Evolutionary conservation across 1,140 invertebrate species (phyloP).

Genomic region (Macrobrachium rosenbergii): DNA sequence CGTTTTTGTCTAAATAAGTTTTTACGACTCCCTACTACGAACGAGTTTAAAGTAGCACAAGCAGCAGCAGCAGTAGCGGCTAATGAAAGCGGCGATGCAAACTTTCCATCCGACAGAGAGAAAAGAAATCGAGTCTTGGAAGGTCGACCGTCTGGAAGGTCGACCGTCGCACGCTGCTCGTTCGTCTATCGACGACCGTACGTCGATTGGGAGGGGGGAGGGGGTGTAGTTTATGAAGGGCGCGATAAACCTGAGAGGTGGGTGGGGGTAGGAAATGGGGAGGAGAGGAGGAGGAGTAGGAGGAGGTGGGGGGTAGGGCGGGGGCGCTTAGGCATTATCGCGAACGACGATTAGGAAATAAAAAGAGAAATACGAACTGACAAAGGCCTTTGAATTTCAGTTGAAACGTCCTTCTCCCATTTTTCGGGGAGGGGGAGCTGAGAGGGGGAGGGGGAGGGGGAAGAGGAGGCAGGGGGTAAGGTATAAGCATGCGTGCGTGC

Average conservation of each 20-base stretch:
- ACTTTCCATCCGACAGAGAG: no score
- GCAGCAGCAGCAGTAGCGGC: no score
- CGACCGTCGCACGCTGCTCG: not conserved
- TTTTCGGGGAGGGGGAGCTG: not conserved
- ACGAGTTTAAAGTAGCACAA: no score
- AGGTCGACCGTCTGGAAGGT: not conserved
- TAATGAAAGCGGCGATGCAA: no score
- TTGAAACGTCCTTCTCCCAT: no score
- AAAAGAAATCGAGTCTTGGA: no score
- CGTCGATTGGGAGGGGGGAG: not conserved
- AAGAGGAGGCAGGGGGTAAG: not conserved
- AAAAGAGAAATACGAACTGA: no score
- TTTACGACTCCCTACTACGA: no score
- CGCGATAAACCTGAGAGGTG: not conserved
- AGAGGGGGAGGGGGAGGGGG: not conserved
- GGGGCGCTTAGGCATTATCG: no score
- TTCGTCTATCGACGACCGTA: not conserved
- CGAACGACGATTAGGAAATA: no score
- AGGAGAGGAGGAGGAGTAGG: not conserved
- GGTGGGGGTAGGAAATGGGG: not conserved
- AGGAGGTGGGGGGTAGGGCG: not conserved
- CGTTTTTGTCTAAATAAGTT: no score
- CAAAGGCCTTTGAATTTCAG: no score
- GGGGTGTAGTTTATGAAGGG: not conserved
- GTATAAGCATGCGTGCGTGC: constrained; percentile 5